Percentiles rank a stretch among this genome's conserved stretches.
Conservation (phyloP, 2,797 vertebrate species). For the Falco columbarius region DNA sequence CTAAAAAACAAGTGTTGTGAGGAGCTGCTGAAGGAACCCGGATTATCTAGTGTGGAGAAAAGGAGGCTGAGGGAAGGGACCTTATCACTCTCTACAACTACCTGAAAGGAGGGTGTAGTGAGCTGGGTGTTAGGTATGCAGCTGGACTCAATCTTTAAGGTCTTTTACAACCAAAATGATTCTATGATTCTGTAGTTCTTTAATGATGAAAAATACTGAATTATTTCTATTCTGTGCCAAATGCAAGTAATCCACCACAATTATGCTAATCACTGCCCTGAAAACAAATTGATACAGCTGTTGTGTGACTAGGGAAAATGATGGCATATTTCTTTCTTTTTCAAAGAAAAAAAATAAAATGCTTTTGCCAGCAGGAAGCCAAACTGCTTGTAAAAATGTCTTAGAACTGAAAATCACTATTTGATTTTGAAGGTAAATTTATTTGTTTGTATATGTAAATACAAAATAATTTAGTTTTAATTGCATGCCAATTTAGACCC, state of each 20-base stretch:
- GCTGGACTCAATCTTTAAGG: background rate
- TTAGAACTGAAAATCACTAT: constrained; percentile 27
- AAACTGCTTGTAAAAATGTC: constrained; percentile 25
- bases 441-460: constrained; percentile 26
- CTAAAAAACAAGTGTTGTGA: too few relatives aligned
- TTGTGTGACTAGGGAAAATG: constrained; percentile 42
- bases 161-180: background rate
- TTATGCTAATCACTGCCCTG: constrained; percentile 64
- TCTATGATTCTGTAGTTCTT: background rate
- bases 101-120: too few relatives aligned
- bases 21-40: too few relatives aligned
- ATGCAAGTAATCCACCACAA: constrained; percentile 47
- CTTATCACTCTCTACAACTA: too few relatives aligned
- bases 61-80: too few relatives aligned
- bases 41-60: too few relatives aligned
- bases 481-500: background rate
- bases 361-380: constrained; percentile 28
- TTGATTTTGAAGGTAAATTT: constrained; percentile 28
- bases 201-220: constrained; percentile 22
- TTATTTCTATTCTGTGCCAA: constrained; percentile 45
- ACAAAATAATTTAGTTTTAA: constrained; percentile 22
- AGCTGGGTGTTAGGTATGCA: background rate
- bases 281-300: constrained; percentile 63
- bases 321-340: constrained; percentile 35
- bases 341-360: constrained; percentile 21